Evolutionary conservation across 2,113 vertebrate species (phyloP), one percentile per base, ranked within the genome.

Genomic region (Sinocyclocheilus rhinocerous): DNA sequence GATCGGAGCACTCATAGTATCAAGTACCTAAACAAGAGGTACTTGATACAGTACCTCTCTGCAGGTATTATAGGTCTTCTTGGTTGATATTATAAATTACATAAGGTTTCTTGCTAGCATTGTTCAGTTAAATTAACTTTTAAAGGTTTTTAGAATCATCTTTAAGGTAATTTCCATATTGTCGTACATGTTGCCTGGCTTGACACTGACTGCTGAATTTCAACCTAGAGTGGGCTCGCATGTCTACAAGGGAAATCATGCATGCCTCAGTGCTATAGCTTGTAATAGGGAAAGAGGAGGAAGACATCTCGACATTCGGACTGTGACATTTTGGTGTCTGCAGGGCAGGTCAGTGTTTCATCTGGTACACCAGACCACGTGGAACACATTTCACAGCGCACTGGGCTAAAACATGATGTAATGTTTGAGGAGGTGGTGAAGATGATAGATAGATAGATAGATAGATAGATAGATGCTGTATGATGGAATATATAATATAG

Each of bases 381-480:
- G 78, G 67, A 39, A 18, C 72, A 73, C 67, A n/a, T 81, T 59
- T 59, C 48, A 72, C 61, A 78, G 77, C 81, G 36, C 22, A 86
- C 18, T 85, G 83, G 81, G 45, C n/a, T 76, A 59, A 69, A 4
- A n/a, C 33, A 86, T 75, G 81, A 87, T 83, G 86, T 92, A 91
- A 92, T 91, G 92, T 93, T 93, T 93, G 89, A 92, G 92, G 88
- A 92, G 89, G 89, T 90, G 87, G 88, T 89, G 87, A 4, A 69
- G 8, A 57, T 33, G 4, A 78, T 33, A 33, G 52, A 78, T 59
- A 29, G 26, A n/a, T 33, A 89, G 86, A 70, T 10, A 11, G 33
- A 45, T 26, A 24, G 61, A 63, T 22, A 22, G 18, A 45, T 26
- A 24, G 61, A 63, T 22, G 8, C 1, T 13, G 15, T 50, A 50